phyloP scores from a whole-genome alignment of 2,888 invertebrate genomes.

The Parnassius orleans region DNA sequence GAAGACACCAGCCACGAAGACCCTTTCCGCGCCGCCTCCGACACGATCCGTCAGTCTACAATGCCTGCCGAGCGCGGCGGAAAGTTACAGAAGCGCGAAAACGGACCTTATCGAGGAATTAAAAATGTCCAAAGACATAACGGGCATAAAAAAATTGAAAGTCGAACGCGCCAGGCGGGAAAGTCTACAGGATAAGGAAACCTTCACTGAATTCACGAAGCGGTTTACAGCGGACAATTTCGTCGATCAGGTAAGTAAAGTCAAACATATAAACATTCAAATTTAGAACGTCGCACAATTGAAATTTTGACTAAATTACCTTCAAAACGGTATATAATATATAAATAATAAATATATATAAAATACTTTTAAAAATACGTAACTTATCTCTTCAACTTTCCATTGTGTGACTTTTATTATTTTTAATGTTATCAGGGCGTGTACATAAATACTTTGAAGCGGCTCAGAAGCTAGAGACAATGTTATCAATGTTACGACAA shows the following conservation, averaged over 20 bases:
- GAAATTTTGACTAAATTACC: neutral
- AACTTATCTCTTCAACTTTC: constrained; percentile 3
- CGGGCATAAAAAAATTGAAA: constrained; percentile 96
- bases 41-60: constrained; percentile 87
- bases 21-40: constrained; percentile 88
- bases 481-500: constrained; percentile 9
- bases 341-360: too few relatives aligned
- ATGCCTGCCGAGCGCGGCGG: constrained; percentile 83
- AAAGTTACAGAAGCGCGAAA: constrained; percentile 87
- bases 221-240: constrained; percentile 92
- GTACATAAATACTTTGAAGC: constrained; percentile 16
- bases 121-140: constrained; percentile 95
- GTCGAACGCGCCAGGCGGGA: constrained; percentile 93
- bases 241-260: constrained; percentile 90
- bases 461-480: constrained; percentile 10
- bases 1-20: constrained; percentile 88
- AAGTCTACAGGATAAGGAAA: constrained; percentile 90
- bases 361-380: neutral
- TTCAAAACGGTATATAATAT: neutral
- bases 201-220: constrained; percentile 91
- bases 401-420: constrained; percentile 1
- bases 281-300: neutral
- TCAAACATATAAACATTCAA: neutral
- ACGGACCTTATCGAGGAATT: constrained; percentile 95
- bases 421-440: neutral